Conservation (phyloP, 2,113 vertebrate species). For the Limnothrissa miodon region DNA sequence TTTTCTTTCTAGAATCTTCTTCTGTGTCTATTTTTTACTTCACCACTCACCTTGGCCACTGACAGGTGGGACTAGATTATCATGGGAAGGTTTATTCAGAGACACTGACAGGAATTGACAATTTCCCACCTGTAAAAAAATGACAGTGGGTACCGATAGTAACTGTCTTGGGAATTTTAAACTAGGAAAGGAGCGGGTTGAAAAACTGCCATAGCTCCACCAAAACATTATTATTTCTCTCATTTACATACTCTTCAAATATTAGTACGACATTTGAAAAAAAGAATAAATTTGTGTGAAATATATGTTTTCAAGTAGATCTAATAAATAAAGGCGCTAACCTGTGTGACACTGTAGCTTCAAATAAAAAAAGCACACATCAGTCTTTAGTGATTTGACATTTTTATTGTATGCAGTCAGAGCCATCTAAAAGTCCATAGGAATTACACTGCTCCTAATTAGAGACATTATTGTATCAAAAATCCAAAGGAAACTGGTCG, state of each 20-base stretch:
- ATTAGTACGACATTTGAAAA: background rate
- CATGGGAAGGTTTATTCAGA: background rate
- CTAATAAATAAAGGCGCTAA: background rate
- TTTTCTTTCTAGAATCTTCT: constrained; percentile 1
- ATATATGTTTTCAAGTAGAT: background rate
- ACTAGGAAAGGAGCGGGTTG: background rate
- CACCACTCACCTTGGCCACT: background rate
- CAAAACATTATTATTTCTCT: background rate
- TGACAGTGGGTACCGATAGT: background rate
- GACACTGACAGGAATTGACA: background rate
- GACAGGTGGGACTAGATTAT: background rate
- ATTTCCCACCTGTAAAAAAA: background rate
- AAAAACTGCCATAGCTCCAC: background rate
- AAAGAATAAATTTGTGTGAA: background rate
- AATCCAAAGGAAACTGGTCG: background rate
- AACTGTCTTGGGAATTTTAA: background rate
- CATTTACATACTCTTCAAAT: background rate
- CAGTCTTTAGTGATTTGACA: background rate
- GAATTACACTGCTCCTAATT: background rate
- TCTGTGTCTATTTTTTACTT: background rate
- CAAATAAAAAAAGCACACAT: background rate
- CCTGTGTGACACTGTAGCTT: background rate
- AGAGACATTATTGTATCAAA: background rate
- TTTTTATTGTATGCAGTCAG: background rate
- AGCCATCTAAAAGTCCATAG: background rate